Percentiles rank a stretch among this genome's conserved stretches.
Evolutionary conservation across 1,140 invertebrate species (phyloP).

Genomic region (Magallana ariakensis): DNA sequence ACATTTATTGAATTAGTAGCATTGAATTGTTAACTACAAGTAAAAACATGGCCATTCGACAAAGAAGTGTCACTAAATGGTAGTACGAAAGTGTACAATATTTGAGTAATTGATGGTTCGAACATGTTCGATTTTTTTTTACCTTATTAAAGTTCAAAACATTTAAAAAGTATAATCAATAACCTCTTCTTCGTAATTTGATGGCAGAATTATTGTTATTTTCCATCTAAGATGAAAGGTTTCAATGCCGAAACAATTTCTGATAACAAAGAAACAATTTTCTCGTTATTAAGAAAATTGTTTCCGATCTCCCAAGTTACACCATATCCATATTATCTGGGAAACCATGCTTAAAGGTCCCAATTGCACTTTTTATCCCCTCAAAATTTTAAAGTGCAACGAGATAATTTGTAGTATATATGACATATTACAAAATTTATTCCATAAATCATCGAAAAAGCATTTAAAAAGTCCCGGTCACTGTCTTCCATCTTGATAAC

Average conservation of each 20-base stretch:
- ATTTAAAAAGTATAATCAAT: conserved; percentile 1
- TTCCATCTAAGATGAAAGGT: conserved; percentile 16
- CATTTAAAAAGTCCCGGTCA: background rate
- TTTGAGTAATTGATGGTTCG: background rate
- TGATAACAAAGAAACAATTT: conserved; percentile 23
- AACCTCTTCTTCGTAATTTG: background rate
- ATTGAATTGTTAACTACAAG: background rate
- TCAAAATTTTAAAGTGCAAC: background rate
- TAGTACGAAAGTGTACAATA: background rate
- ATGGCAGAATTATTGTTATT: background rate
- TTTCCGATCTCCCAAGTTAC: background rate
- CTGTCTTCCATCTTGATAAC: background rate
- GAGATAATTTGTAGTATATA: conserved; percentile 1
- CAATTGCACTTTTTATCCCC: background rate
- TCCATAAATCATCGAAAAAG: background rate
- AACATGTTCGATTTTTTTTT: background rate
- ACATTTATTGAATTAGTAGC: background rate
- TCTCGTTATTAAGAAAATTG: conserved; percentile 30
- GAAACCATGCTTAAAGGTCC: background rate
- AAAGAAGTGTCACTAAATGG: background rate
- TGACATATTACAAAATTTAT: background rate
- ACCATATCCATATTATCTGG: background rate
- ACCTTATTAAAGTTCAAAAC: conserved; percentile 10
- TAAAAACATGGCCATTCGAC: background rate
- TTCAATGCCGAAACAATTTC: background rate